Conservation (phyloP, 2,888 invertebrate species). For the Rhyacophila evoluta region DNA sequence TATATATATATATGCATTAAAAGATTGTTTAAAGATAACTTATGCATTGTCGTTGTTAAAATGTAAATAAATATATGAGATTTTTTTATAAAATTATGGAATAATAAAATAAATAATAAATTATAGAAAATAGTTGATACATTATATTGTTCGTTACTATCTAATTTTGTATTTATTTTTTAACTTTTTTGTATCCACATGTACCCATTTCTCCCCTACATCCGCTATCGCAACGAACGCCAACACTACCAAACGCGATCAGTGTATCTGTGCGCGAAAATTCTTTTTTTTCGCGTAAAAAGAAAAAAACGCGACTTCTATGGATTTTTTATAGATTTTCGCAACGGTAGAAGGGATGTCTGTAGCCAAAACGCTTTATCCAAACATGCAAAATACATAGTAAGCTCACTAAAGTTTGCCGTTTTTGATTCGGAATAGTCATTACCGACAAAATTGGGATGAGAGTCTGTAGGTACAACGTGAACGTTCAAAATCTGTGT, state of each 20-base stretch:
- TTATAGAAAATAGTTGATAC: no score
- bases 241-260: background rate
- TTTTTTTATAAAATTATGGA: no score
- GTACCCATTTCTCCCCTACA: background rate
- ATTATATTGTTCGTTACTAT: no score
- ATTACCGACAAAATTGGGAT: background rate
- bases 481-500: background rate
- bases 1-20: no score
- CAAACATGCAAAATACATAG: background rate
- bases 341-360: slow-evolving; percentile 36
- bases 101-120: no score
- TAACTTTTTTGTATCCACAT: no score
- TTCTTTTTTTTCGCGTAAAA: slow-evolving; percentile 7
- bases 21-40: no score
- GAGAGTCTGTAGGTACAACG: background rate
- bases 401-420: background rate
- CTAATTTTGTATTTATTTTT: no score
- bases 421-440: background rate
- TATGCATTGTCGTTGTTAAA: no score
- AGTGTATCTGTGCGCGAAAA: background rate
- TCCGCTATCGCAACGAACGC: background rate
- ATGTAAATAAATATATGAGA: no score
- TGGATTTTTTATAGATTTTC: slow-evolving; percentile 53
- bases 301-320: slow-evolving; percentile 40
- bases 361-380: background rate